These are phyloP conservation scores for Cheilosia grossa DNA, from an alignment of 2,888 invertebrate species.

Conservation along the genomic window DNA sequence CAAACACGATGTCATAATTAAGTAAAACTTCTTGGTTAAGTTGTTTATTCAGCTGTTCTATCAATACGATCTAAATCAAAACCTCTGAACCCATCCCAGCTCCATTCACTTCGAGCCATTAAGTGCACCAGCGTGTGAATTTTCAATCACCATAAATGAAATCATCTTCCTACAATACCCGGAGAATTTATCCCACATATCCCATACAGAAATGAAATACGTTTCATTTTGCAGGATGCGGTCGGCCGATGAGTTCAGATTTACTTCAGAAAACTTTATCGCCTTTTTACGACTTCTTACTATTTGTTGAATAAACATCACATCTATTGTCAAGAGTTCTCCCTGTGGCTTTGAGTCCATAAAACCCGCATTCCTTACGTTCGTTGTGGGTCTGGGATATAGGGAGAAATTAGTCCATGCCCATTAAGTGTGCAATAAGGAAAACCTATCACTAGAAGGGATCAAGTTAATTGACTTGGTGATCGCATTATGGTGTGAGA, in stretches of 20 bases:
- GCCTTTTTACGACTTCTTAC: slow-evolving; percentile 40
- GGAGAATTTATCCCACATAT: not conserved
- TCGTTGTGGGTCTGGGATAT: not conserved
- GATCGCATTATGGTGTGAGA: slow-evolving; percentile 33
- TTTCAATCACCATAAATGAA: slow-evolving; percentile 66
- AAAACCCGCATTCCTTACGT: slow-evolving; percentile 25
- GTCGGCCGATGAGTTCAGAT: not conserved
- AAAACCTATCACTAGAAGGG: slow-evolving; percentile 31
- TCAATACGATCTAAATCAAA: not conserved
- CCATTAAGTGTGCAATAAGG: slow-evolving; percentile 33
- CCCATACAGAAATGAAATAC: slow-evolving; percentile 8
- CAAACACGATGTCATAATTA: too few species aligned
- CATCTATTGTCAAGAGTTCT: slow-evolving; percentile 31
- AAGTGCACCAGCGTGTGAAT: slow-evolving; percentile 28
- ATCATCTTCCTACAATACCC: not conserved
- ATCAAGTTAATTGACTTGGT: slow-evolving; percentile 47
- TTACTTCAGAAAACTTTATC: slow-evolving; percentile 39
- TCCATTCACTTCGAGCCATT: slow-evolving; percentile 20
- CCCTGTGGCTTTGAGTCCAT: slow-evolving; percentile 40
- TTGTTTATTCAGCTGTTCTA: not conserved
- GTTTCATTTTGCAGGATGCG: slow-evolving; percentile 31
- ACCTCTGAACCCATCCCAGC: not conserved
- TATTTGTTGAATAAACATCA: slow-evolving; percentile 49
- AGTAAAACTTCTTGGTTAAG: too few species aligned
- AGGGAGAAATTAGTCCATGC: slow-evolving; percentile 34